Base-by-base conservation (phyloP, 2,797 vertebrate species). In the Syngnathus rostellatus region DNA sequence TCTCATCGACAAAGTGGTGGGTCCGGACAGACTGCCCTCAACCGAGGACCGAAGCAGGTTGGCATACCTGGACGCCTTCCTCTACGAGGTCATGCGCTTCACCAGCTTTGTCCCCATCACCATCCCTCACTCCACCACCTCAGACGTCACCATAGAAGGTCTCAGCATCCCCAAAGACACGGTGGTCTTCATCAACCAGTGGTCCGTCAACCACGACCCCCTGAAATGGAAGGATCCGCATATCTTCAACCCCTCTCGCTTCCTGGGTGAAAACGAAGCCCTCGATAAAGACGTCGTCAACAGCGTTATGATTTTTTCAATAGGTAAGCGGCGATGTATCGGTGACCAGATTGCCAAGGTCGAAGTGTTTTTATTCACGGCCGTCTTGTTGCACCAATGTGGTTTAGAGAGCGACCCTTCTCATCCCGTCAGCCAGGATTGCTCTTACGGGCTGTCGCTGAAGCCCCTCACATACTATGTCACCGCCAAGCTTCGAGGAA, bases 151-250 rank as follows among this genome's bases (percentile, higher is more conserved):
- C 6, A 82, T 99, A 8, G 89, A 94, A 80, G 95, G 94, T 75
- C 93, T 95, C 79, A 90, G 91, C 89, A 98, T 99, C 82, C 94
- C 94, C 69, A 97, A 97, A 85, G 91, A 95, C 87, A 98, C 96
- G 0, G 94, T 98, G 57, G 90, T 99, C 71, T 98, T 99, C 73
- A 86, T 99, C 65, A 99, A 98, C 69, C 97, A 98, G 82, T 98
- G 94, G 94, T 98, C 97, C 0, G 94, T 96, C 81, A 98, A 99
- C 78, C 95, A 98, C 0, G 96, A 99, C 78, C 93, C 94, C 1
- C 78, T 87, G 53, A 95, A 93, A 71, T 99, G 97, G 96, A 86
- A 86, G 63, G 91, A 96, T 73, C 95, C 95, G 0, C 93, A 94
- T 55, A 67, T 91, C 66, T 98, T 99, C 48, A 87, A 95, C 72